These are phyloP conservation scores for Wasmannia auropunctata DNA, from an alignment of 1,140 invertebrate species.

Conservation along the genomic window DNA sequence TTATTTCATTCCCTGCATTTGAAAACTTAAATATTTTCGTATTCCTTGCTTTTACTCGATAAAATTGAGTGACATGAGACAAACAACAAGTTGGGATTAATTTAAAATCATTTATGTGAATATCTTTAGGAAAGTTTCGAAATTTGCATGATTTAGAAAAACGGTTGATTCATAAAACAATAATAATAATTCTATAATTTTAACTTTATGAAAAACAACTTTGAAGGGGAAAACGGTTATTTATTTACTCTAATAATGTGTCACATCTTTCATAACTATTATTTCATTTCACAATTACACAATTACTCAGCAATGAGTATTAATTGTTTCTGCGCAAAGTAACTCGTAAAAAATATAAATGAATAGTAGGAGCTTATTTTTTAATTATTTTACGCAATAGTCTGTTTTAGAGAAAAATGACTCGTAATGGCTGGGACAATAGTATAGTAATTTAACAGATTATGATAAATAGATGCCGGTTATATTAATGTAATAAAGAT, in stretches of 20 bases:
- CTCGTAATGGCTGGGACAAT: conserved; percentile 17
- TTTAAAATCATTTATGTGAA: not conserved
- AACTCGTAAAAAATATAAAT: conserved; percentile 18
- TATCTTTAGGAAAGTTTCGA: not conserved
- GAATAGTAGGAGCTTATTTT: conserved; percentile 31
- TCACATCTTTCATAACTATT: not conserved
- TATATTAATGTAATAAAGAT: not conserved
- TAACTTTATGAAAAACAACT: not conserved
- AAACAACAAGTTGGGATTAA: not conserved
- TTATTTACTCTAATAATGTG: not conserved
- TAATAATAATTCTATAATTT: not conserved
- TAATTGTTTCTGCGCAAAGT: conserved; percentile 24
- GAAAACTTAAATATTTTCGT: not conserved
- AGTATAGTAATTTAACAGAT: conserved; percentile 36
- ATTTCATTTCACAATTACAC: not conserved
- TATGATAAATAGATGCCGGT: conserved; percentile 37
- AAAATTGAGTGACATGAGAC: not conserved
- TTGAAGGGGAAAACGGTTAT: not conserved
- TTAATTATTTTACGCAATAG: conserved; percentile 28
- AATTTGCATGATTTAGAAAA: not conserved
- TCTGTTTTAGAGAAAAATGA: conserved; percentile 20
- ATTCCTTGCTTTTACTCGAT: not conserved
- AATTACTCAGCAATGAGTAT: conserved; percentile 36
- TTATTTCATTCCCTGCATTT: not conserved
- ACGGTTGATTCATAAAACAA: not conserved